Base-by-base conservation (phyloP, 2,888 invertebrate genomes). In the Andrena trimmerana region DNA sequence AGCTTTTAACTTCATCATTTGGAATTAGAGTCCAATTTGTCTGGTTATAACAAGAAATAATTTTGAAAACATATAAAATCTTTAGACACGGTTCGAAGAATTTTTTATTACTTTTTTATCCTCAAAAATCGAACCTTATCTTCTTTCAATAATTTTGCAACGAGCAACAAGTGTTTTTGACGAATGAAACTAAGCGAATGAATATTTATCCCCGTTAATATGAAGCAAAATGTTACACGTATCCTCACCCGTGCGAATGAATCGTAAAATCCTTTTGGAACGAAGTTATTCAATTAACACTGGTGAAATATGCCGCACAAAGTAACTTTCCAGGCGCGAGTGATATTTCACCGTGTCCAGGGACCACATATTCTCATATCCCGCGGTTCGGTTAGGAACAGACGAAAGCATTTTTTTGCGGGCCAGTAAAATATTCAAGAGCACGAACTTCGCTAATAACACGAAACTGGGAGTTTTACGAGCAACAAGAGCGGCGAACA, bases 361-460 rank as follows among this genome's bases (percentile, higher is more conserved):
- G 69, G 60, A 60, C 66, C 57, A 66, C 57, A 54, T 66, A 70
- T 70, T 62, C 67, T 65, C 68, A n/a, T 65, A 52, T 24, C 48
- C 20, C 52, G 67, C 24, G 54, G 54, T 83, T 78, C 42, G 52
- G 31, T 29, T 62, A 29, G 52, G 62, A 83, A 77, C 71, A 42
- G 76, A 83, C 78, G 69, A 69, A 71, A 72, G 65, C 62, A 72
- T 84, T 75, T 78, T 78, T 69, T 83, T 27, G 62, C 52, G 16
- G 31, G 8, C 31, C 72, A 50, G 70, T 84, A 81, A 85, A 85
- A 81, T 81, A 84, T 85, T 84, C 81, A 81, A 65, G 76, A 69
- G 65, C 77, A 72, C 65, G 69, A 78, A 84, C 80, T 84, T 80
- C 57, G 67, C 80, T 84, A 84, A 84, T 84, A 84, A 84, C 84